Evolutionary conservation across 2,888 invertebrate genomes (phyloP).

Genomic region (Myopa tessellatipennis): DNA sequence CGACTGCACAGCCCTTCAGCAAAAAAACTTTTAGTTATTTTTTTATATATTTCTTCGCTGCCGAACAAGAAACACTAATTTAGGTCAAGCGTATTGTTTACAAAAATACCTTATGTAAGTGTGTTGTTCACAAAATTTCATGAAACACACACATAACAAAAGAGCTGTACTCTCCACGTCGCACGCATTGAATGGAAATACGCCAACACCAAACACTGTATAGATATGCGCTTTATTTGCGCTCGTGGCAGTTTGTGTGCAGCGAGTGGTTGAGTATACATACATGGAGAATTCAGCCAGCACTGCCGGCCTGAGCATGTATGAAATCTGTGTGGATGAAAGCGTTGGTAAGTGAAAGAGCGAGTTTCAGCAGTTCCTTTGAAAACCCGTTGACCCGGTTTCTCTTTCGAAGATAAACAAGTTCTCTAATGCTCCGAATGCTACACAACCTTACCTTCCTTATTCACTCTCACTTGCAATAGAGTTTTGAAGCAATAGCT

Average conservation of each 20-base stretch:
- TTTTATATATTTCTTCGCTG: constrained; percentile 43
- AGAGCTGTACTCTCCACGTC: constrained; percentile 12
- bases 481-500: background rate
- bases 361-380: background rate
- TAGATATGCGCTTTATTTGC: constrained; percentile 3
- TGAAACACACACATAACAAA: constrained; percentile 39
- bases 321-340: background rate
- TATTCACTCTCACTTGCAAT: background rate
- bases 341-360: background rate
- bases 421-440: constrained; percentile 18
- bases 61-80: constrained; percentile 61
- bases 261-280: background rate
- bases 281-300: too few species aligned
- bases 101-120: constrained; percentile 55
- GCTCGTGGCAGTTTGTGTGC: constrained; percentile 26
- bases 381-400: constrained; percentile 8
- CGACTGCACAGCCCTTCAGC: constrained; percentile 8
- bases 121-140: constrained; percentile 27
- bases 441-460: background rate
- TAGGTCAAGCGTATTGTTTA: constrained; percentile 69
- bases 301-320: too few species aligned
- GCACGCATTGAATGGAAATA: constrained; percentile 24
- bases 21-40: constrained; percentile 22
- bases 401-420: constrained; percentile 4
- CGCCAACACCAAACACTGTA: constrained; percentile 20